Evolutionary conservation across 2,888 invertebrate species (phyloP), one percentile per base, ranked within the genome.

Genomic region (Drepana falcataria): DNA sequence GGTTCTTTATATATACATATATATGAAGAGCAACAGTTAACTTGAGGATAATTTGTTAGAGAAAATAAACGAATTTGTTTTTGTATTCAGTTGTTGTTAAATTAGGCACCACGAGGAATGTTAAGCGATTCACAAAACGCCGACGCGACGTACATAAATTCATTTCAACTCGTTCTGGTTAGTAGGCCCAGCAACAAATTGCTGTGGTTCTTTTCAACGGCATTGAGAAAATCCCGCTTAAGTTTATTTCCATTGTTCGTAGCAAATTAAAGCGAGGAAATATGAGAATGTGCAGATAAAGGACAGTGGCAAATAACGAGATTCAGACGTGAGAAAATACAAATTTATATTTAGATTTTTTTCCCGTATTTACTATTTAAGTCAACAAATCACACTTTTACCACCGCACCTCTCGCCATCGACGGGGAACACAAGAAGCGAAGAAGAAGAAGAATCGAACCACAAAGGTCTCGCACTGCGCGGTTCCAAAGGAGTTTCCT

Each of bases 191-290:
- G 65, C 75, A 84, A 87, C 78, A 84, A 85, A 86, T 85, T 78
- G 72, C 75, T 83, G 86, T 77, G 86, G 86, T 82, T 79, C 69
- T 71, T 75, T 75, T 73, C 68, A 71, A 63, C 69, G 71, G 80
- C 81, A 81, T 82, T 77, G 77, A 68, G 77, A 74, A 78, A 73
- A 71, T 64, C 63, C 60, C 59, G 59, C 65, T 65, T 63, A 55
- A 61, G 59, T 65, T 63, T 51, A 33, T 51, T 7, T 40, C 51
- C 34, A 40, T 51, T 56, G 41, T 59, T 56, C 48, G 33, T 51
- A 34, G 35, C 40, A 6, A 51, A 37, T 40, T 51, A 40, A 21
- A 21, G 21, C 40, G 33, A 33, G 51, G 7, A 51, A 51, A 37
- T 40, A 51, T 51, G 41, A 51, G 40, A 40, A 40, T 33, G 33